These are phyloP conservation scores for Anguilla pacifica DNA, from an alignment of 2,797 vertebrate species.

Conservation along the genomic window DNA sequence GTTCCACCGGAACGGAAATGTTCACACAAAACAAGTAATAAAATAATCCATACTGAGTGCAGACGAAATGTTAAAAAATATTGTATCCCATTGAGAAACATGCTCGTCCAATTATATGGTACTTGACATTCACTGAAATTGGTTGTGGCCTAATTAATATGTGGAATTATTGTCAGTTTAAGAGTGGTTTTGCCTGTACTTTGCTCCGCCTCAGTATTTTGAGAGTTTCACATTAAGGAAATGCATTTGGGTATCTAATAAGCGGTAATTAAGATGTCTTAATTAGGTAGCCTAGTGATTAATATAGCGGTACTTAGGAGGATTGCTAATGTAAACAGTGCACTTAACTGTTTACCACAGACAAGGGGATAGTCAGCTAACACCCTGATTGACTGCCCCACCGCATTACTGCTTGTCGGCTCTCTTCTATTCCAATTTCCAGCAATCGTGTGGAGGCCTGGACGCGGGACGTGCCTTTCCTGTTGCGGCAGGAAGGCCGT, in stretches of 20 bases:
- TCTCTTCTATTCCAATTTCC: slow-evolving; percentile 32
- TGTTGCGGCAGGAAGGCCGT: slow-evolving; percentile 89
- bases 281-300: neutral
- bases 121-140: neutral
- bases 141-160: neutral
- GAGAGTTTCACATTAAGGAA: neutral
- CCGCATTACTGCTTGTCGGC: neutral
- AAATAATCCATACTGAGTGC: neutral
- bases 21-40: neutral
- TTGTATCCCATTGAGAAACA: no score
- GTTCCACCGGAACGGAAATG: neutral
- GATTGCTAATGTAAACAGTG: neutral
- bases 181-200: neutral
- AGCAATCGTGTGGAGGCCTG: slow-evolving; percentile 97
- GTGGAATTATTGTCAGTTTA: neutral
- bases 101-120: no score
- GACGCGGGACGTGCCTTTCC: slow-evolving; percentile 88
- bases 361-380: neutral
- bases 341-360: neutral
- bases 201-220: neutral
- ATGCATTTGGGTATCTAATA: neutral
- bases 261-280: neutral
- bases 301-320: neutral
- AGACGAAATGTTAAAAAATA: no score
- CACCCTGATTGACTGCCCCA: neutral